Percentiles rank a stretch among this genome's conserved stretches.
These are phyloP conservation scores for Gymnobelideus leadbeateri DNA, from an alignment of 2,113 vertebrate species.

Conservation along the genomic window DNA sequence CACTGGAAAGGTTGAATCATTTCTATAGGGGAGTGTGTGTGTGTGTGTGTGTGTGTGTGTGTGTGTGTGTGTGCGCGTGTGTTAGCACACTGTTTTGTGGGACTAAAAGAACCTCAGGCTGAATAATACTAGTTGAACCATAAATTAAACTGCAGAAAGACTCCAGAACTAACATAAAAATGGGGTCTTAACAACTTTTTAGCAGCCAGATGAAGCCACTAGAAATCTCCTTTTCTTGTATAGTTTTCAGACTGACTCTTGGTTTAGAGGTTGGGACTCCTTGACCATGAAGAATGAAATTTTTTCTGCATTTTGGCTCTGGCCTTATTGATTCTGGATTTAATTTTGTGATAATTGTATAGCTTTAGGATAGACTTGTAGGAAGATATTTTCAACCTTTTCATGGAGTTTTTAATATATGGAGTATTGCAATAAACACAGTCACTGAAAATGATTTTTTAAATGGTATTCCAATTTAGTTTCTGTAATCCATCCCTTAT, in stretches of 20 bases:
- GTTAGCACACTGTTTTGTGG: background rate
- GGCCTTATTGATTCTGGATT: background rate
- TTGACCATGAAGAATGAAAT: background rate
- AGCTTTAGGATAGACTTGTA: background rate
- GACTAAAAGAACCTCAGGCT: background rate
- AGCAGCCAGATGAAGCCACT: background rate
- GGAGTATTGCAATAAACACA: background rate
- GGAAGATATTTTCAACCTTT: background rate
- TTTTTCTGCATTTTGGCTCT: background rate
- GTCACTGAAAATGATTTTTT: background rate
- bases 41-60: background rate
- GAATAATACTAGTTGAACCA: background rate
- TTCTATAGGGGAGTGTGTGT: background rate
- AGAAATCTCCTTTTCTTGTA: background rate
- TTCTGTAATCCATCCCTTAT: background rate
- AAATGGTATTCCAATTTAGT: background rate
- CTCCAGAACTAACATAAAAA: background rate
- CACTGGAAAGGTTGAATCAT: background rate
- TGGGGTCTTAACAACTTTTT: no score
- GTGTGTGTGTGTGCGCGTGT: background rate
- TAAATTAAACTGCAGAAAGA: accelerated
- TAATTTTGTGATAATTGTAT: background rate
- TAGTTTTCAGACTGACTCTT: background rate
- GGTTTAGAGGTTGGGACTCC: background rate
- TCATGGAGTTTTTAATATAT: background rate